Evolutionary conservation across 2,113 vertebrate species (phyloP).

Genomic region (Desmodus rotundus): DNA sequence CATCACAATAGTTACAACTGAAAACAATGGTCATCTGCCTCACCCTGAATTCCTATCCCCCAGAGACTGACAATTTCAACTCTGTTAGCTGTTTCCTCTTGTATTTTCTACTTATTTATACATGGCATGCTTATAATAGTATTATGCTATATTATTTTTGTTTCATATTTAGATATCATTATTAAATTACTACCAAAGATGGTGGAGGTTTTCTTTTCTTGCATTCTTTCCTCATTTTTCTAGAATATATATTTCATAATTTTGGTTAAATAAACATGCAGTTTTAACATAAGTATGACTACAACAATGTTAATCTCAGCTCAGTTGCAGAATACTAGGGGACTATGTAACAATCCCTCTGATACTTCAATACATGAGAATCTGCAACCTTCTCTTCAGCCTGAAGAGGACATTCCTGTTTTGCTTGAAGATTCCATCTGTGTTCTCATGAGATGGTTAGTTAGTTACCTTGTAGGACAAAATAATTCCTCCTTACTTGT

Average conservation of each 20-base stretch:
- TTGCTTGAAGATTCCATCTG: background rate
- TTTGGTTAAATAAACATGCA: background rate
- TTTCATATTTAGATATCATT: background rate
- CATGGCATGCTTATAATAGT: background rate
- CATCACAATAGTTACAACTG: background rate
- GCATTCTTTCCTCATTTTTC: background rate
- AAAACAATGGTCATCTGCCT: background rate
- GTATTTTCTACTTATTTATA: background rate
- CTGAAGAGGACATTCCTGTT: background rate
- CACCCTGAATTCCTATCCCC: background rate
- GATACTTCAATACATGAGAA: background rate
- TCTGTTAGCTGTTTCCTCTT: background rate
- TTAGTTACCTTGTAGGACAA: background rate
- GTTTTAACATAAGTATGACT: background rate
- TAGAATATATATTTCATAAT: background rate
- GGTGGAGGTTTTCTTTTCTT: background rate
- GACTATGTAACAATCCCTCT: background rate
- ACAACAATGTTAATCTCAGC: background rate
- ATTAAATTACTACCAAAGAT: background rate
- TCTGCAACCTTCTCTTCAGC: background rate
- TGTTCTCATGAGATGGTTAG: background rate
- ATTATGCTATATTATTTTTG: background rate
- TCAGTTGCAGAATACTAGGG: background rate
- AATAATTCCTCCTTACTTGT: background rate
- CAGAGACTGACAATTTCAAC: background rate